Percentiles rank a stretch among this genome's conserved stretches.
phyloP scores from a whole-genome alignment of 64 coral and sea anemone genomes.

The Pachyseris speciosa region DNA sequence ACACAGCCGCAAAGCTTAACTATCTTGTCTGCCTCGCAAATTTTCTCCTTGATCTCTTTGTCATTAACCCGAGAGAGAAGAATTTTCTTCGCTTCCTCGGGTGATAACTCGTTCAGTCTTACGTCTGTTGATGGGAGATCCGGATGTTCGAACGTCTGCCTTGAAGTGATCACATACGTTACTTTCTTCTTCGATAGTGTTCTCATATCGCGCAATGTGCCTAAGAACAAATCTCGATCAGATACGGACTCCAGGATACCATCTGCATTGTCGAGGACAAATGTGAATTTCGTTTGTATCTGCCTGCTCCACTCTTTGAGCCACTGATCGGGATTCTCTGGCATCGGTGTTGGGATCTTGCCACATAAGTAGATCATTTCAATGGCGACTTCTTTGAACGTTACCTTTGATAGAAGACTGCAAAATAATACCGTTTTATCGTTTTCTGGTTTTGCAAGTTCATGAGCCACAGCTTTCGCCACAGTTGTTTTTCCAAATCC shows the following conservation, averaged over 20 bases:
- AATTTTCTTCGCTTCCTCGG: neutral
- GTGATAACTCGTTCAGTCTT: neutral
- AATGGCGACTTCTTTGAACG: conserved; percentile 1
- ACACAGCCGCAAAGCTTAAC: conserved; percentile 46
- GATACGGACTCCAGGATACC: too few relatives aligned
- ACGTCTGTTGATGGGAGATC: neutral
- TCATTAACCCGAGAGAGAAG: neutral
- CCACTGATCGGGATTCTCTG: neutral
- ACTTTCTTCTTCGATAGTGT: neutral
- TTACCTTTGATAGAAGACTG: neutral
- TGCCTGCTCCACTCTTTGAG: conserved; percentile 40
- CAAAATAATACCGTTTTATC: conserved; percentile 8
- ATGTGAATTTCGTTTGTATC: too few relatives aligned
- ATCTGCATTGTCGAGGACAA: too few relatives aligned
- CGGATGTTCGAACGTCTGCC: neutral
- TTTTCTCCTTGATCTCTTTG: neutral
- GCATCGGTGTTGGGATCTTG: neutral
- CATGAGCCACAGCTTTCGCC: conserved; percentile 36
- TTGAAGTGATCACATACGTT: neutral
- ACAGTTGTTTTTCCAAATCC: conserved; percentile 69
- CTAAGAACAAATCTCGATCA: conserved; percentile 13
- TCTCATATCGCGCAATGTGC: conserved; percentile 7
- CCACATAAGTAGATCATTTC: conserved; percentile 18
- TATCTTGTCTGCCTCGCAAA: neutral
- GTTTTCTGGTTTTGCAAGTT: neutral